Conservation (phyloP, 2,797 vertebrate genomes). For the Alosa sapidissima region DNA sequence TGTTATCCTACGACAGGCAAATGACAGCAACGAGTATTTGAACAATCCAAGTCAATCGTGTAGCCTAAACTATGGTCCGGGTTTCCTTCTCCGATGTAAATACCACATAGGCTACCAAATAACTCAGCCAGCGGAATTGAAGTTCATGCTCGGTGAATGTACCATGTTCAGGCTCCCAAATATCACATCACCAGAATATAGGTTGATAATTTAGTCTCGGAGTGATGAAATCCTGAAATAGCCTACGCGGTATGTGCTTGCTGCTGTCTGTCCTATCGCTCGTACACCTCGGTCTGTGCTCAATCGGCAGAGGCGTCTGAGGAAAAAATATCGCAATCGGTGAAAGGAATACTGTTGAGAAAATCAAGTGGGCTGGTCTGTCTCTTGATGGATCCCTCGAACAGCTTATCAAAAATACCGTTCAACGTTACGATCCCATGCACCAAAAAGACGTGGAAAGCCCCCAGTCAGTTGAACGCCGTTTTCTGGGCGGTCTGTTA, state of each 20-base stretch:
- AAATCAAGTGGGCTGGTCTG: constrained; percentile 62
- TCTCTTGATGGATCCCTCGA: constrained; percentile 64
- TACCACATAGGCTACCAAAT: constrained; percentile 18
- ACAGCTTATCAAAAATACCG: constrained; percentile 67
- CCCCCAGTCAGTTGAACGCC: constrained; percentile 2
- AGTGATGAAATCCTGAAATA: constrained; percentile 44
- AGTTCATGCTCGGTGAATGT: constrained; percentile 33
- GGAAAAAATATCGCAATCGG: constrained; percentile 46
- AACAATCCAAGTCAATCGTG: constrained; percentile 23
- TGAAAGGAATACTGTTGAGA: constrained; percentile 51
- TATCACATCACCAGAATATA: background rate
- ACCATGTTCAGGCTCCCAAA: background rate
- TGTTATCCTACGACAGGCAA: background rate
- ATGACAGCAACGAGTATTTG: constrained; percentile 20
- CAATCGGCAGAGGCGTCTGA: constrained; percentile 51
- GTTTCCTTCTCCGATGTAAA: constrained; percentile 21
- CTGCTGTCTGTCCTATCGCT: constrained; percentile 38
- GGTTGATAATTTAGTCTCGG: constrained; percentile 18
- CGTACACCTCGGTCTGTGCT: constrained; percentile 45
- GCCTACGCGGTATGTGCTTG: constrained; percentile 37
- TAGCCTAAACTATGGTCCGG: constrained; percentile 31
- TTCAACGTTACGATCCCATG: constrained; percentile 52
- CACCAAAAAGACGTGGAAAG: constrained; percentile 42
- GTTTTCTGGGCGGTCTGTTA: constrained; percentile 45
- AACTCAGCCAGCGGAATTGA: constrained; percentile 26